phyloP scores from a whole-genome alignment of 2,113 vertebrate genomes.

The Turdus rufiventris region DNA sequence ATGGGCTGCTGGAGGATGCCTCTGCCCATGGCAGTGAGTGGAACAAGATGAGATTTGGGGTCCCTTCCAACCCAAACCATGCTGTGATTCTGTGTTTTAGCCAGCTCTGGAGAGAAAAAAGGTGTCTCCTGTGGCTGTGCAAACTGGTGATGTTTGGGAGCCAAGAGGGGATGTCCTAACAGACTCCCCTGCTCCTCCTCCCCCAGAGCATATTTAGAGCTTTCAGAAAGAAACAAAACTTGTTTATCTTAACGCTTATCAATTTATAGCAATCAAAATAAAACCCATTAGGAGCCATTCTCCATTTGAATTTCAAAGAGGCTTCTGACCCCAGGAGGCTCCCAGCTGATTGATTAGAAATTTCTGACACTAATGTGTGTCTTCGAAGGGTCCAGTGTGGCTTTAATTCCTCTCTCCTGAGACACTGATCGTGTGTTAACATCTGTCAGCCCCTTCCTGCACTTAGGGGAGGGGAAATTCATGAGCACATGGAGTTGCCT shows the following conservation, averaged over 20 bases:
- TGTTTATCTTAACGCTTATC: slow-evolving; percentile 65
- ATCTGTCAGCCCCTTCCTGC: slow-evolving; percentile 66
- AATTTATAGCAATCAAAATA: slow-evolving; percentile 76
- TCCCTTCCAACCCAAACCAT: neutral
- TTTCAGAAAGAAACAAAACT: slow-evolving; percentile 59
- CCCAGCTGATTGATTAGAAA: slow-evolving; percentile 74
- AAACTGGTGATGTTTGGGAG: neutral
- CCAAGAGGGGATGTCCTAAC: neutral
- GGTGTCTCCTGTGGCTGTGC: neutral
- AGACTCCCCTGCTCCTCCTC: neutral
- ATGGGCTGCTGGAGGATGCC: rapidly evolving
- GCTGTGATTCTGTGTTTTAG: neutral
- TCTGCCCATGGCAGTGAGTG: neutral
- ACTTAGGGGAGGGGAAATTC: slow-evolving; percentile 34
- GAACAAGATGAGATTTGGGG: neutral
- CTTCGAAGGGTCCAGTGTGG: slow-evolving; percentile 56
- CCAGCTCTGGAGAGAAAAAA: neutral
- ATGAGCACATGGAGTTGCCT: slow-evolving; percentile 30
- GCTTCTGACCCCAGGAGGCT: slow-evolving; percentile 67
- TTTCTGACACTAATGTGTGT: slow-evolving; percentile 76
- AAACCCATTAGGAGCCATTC: slow-evolving; percentile 73
- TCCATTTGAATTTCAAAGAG: slow-evolving; percentile 61
- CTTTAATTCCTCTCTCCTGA: slow-evolving; percentile 62
- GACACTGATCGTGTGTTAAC: slow-evolving; percentile 64
- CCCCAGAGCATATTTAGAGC: slow-evolving; percentile 55